Conservation (phyloP, 2,888 invertebrate genomes). For the Acrobasis consociella region DNA sequence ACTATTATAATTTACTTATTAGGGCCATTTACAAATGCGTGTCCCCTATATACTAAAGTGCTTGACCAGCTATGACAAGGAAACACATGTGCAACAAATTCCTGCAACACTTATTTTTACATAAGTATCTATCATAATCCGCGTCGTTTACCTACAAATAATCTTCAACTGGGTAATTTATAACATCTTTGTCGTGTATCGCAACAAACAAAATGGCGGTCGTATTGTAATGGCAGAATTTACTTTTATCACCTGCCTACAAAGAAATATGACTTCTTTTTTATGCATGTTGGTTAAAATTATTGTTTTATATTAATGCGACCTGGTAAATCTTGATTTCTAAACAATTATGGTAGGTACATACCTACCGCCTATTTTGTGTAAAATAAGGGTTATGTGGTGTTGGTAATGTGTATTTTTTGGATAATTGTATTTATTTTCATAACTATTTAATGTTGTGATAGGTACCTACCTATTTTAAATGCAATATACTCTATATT, state of each 20-base stretch:
- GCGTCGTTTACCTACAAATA: conserved; percentile 18
- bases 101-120: conserved; percentile 51
- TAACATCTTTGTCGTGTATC: conserved; percentile 10
- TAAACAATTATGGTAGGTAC: neutral
- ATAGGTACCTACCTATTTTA: too few relatives aligned
- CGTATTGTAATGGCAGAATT: neutral
- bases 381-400: conserved; percentile 20
- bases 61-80: conserved; percentile 62
- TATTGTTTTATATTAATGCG: neutral
- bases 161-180: conserved; percentile 9
- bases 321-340: neutral
- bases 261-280: neutral
- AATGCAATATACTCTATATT: too few relatives aligned
- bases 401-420: conserved; percentile 30
- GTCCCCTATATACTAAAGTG: conserved; percentile 71
- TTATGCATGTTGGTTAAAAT: conserved; percentile 27
- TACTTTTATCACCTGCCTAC: neutral
- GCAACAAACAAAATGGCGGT: conserved; percentile 34
- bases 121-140: conserved; percentile 32
- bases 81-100: conserved; percentile 65
- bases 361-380: neutral
- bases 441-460: neutral
- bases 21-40: conserved; percentile 73
- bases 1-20: conserved; percentile 73
- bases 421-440: neutral